Conservation (phyloP, 2,888 invertebrate species). For the Polyommatus icarus region DNA sequence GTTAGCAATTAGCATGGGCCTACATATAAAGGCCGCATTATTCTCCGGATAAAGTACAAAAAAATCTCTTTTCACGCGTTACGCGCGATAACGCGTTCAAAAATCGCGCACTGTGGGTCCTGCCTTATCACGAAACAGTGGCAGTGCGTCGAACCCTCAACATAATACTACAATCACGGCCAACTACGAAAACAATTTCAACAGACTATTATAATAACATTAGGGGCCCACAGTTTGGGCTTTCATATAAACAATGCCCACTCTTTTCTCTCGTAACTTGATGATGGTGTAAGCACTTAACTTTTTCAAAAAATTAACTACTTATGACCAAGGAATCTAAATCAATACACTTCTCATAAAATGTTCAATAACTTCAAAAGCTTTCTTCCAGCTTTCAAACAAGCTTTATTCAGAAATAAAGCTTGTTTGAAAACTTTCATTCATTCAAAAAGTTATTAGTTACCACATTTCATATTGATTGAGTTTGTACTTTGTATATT, state of each 20-base stretch:
- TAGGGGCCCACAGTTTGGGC: background rate
- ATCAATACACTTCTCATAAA: background rate
- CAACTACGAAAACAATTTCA: background rate
- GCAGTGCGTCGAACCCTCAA: slow-evolving; percentile 1
- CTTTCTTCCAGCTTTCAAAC: too few relatives aligned
- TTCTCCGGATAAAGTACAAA: too few relatives aligned
- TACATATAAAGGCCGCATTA: too few relatives aligned
- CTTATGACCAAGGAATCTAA: background rate
- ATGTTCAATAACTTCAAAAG: too few relatives aligned
- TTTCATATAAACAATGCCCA: background rate
- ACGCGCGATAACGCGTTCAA: background rate
- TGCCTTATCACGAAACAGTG: background rate
- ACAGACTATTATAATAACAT: slow-evolving; percentile 1
- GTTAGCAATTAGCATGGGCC: too few relatives aligned
- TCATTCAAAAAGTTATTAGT: too few relatives aligned
- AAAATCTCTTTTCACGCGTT: background rate
- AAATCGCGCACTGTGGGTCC: background rate
- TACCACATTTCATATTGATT: too few relatives aligned
- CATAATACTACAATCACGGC: background rate
- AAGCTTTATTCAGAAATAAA: background rate
- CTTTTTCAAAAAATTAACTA: too few relatives aligned
- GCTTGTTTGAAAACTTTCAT: background rate
- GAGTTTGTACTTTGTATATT: too few relatives aligned
- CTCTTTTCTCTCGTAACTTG: background rate
- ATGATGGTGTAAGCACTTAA: background rate